A percentile compares a stretch with the other conserved stretches of the same genome.
Conservation (phyloP, 2,113 vertebrate species). For the Hucho hucho region DNA sequence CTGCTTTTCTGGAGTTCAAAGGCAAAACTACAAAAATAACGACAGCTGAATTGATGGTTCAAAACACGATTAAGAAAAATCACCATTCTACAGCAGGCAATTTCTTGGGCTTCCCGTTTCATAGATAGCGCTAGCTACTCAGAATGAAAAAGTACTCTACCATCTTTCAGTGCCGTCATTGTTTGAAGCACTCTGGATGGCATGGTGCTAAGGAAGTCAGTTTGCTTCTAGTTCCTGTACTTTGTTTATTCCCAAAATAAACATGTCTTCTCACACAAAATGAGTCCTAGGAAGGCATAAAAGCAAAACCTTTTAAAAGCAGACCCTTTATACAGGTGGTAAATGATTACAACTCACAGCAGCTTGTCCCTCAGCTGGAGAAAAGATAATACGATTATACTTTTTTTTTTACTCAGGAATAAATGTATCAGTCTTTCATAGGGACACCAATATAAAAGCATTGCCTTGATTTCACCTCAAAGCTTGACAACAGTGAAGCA, state of each 20-base stretch:
- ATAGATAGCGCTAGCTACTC: not conserved
- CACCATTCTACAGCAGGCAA: not conserved
- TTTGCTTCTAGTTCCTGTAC: not conserved
- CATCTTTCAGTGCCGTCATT: not conserved
- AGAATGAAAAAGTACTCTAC: not conserved
- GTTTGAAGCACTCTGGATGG: not conserved
- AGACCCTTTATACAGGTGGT: constrained; percentile 16
- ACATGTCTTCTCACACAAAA: not conserved
- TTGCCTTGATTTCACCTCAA: not conserved
- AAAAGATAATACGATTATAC: constrained; percentile 29
- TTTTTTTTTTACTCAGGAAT: too few species aligned
- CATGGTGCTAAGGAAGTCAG: constrained; percentile 7
- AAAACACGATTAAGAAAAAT: not conserved
- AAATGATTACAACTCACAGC: constrained; percentile 29
- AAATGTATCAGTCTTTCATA: too few species aligned
- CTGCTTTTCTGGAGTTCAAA: not conserved
- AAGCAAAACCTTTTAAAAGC: not conserved
- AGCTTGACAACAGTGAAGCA: constrained; percentile 14
- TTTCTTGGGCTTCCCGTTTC: not conserved
- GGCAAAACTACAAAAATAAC: too few species aligned
- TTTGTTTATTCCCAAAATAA: not conserved
- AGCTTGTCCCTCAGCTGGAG: constrained; percentile 32
- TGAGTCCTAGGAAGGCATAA: too few species aligned
- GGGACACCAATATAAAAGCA: not conserved
- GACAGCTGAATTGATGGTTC: not conserved